phyloP scores from a whole-genome alignment of 2,113 vertebrate genomes.

The Lamprotornis superbus region DNA sequence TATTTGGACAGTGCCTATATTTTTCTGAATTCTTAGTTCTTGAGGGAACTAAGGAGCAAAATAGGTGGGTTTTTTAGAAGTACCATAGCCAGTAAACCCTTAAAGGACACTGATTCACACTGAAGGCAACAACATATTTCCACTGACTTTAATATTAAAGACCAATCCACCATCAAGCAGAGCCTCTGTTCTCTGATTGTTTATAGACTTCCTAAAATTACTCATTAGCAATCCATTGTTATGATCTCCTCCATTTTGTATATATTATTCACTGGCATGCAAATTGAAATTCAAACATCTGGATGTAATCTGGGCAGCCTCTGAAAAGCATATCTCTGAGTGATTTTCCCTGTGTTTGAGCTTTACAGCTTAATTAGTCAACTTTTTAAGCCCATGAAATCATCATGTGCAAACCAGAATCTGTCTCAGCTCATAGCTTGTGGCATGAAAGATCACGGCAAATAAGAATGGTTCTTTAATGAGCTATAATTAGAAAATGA shows the following conservation, averaged over 20 bases:
- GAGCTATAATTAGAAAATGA: constrained; percentile 11
- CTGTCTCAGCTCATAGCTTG: neutral
- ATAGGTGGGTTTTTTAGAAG: neutral
- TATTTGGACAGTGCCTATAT: neutral
- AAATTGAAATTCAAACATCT: constrained; percentile 54
- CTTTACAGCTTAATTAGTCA: constrained; percentile 24
- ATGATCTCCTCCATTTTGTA: constrained; percentile 53
- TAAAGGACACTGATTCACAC: neutral
- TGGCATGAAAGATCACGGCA: neutral
- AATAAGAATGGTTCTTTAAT: constrained; percentile 10
- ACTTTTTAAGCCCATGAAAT: constrained; percentile 21
- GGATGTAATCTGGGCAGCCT: constrained; percentile 47
- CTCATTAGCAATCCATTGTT: constrained; percentile 60
- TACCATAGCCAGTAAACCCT: neutral
- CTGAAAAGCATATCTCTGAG: constrained; percentile 12
- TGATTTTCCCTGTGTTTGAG: neutral
- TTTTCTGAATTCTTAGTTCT: neutral
- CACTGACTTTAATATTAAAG: neutral
- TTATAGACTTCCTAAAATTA: constrained; percentile 56
- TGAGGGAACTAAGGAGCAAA: neutral
- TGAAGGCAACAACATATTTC: neutral
- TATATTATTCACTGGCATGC: constrained; percentile 45
- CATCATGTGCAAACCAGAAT: constrained; percentile 4
- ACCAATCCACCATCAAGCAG: neutral
- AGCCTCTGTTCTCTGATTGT: neutral